Percentiles rank a stretch among this genome's conserved stretches.
Evolutionary conservation across 64 coral and sea anemone species (phyloP).

Genomic region (Porites australiensis): DNA sequence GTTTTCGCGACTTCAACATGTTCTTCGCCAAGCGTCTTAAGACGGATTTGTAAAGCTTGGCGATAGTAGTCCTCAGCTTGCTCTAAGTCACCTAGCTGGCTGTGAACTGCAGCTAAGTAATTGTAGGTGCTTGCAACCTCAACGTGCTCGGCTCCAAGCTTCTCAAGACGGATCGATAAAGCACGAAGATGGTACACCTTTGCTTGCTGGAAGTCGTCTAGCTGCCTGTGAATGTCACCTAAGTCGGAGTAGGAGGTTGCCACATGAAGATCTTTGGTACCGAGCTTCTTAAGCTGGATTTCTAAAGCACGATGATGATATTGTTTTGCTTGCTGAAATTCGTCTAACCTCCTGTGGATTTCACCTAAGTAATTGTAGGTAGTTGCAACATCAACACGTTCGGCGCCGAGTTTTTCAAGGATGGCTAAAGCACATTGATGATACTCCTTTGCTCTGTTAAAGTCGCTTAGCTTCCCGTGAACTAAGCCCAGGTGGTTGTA

Average conservation of each 20-base stretch:
- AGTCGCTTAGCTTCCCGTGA: background rate
- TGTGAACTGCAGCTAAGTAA: background rate
- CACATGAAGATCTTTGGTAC: too few species aligned
- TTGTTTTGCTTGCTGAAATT: too few species aligned
- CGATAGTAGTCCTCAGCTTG: background rate
- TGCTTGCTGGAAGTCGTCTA: slow-evolving; percentile 1
- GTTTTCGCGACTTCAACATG: background rate
- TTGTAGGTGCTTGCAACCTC: slow-evolving; percentile 17
- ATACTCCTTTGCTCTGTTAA: background rate
- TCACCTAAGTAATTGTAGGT: too few species aligned
- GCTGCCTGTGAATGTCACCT: background rate
- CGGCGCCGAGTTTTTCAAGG: background rate
- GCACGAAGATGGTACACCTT: background rate
- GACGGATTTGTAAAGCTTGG: background rate
- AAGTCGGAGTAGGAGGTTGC: background rate
- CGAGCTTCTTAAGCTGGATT: too few species aligned
- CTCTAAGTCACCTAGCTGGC: background rate
- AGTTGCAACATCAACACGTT: too few species aligned
- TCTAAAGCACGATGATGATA: too few species aligned
- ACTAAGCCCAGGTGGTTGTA: too few species aligned
- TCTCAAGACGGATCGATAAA: background rate
- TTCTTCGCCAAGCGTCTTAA: background rate
- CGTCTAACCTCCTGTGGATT: too few species aligned
- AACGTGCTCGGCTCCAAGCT: slow-evolving; percentile 7
- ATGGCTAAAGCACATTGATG: too few species aligned